phyloP scores from a whole-genome alignment of 2,888 invertebrate genomes.

The Cepaea hortensis region DNA sequence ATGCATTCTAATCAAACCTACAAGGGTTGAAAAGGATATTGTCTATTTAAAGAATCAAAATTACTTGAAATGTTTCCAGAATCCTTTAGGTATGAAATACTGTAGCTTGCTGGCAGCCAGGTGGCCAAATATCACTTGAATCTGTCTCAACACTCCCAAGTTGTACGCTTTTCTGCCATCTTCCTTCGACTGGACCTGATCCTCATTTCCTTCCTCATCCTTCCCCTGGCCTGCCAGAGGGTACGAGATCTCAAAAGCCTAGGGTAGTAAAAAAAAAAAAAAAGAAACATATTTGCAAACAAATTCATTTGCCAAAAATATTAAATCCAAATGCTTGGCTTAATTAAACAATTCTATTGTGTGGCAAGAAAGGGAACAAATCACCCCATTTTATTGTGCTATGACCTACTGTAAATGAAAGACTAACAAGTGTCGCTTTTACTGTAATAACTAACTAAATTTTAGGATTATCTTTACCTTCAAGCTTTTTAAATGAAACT shows the following conservation, averaged over 20 bases:
- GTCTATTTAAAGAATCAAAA: conserved; percentile 66
- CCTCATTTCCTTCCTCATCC: conserved; percentile 89
- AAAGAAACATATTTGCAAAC: not conserved
- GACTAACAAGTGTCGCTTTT: too few species aligned
- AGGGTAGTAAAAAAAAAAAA: not conserved
- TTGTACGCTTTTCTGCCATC: conserved; percentile 85
- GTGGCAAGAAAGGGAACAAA: too few species aligned
- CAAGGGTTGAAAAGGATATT: not conserved
- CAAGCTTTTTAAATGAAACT: too few species aligned
- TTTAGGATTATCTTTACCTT: too few species aligned
- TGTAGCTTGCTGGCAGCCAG: conserved; percentile 95
- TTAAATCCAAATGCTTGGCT: too few species aligned
- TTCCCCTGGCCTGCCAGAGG: conserved; percentile 47
- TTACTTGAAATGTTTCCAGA: conserved; percentile 98
- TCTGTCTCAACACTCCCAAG: conserved; percentile 94
- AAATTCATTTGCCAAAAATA: too few species aligned
- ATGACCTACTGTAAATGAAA: too few species aligned
- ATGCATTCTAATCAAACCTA: too few species aligned
- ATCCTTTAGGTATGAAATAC: conserved; percentile 96
- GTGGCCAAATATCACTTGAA: conserved; percentile 98
- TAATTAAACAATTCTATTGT: too few species aligned
- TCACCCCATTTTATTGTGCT: too few species aligned
- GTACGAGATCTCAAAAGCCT: conserved; percentile 35
- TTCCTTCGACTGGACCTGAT: conserved; percentile 79
- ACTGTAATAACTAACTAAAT: too few species aligned